Conservation (phyloP, 2,888 invertebrate species). For the Leptopilina drosophilae region DNA sequence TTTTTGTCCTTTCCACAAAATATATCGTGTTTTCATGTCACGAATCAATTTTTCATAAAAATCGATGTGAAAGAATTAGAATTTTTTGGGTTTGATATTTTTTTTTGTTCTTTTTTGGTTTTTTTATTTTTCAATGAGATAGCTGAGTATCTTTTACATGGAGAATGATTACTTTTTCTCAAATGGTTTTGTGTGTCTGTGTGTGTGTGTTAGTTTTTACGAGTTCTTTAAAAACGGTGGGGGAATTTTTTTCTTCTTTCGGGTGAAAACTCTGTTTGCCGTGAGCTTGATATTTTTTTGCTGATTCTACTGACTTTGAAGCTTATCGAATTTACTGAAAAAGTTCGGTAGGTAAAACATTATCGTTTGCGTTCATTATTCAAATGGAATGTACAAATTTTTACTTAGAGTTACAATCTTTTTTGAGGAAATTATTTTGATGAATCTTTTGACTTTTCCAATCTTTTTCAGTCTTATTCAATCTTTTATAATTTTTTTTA, state of each 20-base stretch:
- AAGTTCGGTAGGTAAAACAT: constrained; percentile 15
- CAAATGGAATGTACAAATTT: too few relatives aligned
- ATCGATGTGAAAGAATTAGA: constrained; percentile 28
- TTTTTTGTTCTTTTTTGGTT: constrained; percentile 26
- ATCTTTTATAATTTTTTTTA: not conserved
- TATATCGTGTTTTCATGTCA: not conserved
- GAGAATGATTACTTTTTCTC: constrained; percentile 30
- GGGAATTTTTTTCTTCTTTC: too few relatives aligned
- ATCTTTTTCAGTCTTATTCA: not conserved
- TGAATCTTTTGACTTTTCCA: not conserved
- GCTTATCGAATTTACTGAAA: not conserved
- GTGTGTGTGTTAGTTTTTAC: not conserved
- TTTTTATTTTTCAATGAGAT: constrained; percentile 26
- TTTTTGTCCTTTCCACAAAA: not conserved
- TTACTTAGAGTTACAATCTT: not conserved
- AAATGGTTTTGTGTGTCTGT: not conserved
- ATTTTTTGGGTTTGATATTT: not conserved
- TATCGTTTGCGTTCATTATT: too few relatives aligned
- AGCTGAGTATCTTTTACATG: not conserved
- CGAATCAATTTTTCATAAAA: constrained; percentile 43
- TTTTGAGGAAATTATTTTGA: not conserved
- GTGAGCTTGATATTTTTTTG: constrained; percentile 24
- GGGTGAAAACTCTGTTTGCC: constrained; percentile 28
- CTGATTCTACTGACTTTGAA: not conserved
- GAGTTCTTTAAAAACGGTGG: constrained; percentile 6